Base-by-base conservation (phyloP, 2,797 vertebrate genomes). In the Periparus ater region DNA sequence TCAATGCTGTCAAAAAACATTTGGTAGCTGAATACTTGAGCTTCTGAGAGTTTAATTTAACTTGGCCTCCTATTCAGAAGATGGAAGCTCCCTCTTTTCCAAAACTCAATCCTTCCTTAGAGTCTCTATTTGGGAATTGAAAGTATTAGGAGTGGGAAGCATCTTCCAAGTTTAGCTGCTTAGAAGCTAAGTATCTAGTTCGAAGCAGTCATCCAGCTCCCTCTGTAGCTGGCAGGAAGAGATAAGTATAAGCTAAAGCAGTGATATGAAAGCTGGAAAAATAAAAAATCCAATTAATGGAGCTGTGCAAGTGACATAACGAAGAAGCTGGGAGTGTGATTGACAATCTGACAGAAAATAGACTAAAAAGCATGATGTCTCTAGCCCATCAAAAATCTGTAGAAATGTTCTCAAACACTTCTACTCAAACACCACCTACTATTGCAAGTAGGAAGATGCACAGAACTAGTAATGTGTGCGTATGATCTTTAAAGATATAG, bases 191-290 rank as follows among this genome's bases (percentile, higher is more conserved):
- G 53, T 36, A 71, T 68, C 45, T 58, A 54, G 65, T 94, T 74
- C 0, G 61, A 95, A 94, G 91, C 94, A 96, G 68, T 91, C 82
- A 96, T 80, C 89, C 89, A 83, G n/a, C 79, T 90, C 79, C 76
- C 85, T 96, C 91, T 89, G 88, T 96, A 95, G 88, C 94, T 96
- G 85, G 30, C 73, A 89, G 51, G 54, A 45, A 86, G 70, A 93
- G 89, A 93, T 89, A 95, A 94, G 62, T 85, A 54, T 36, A 83
- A 92, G 47, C 68, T 95, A 74, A 95, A 77, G 87, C 57, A 74
- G 38, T 44, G 54, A 91, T 85, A 85, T 60, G 27, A 88, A 91
- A 92, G 38, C 42, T 58, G 45, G 54, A 85, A 93, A 91, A 88
- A 68, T 47, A 61, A 3, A 77, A 89, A 57, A 89, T 83, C 65